These are phyloP conservation scores for human DNA, from an alignment of 2,113 vertebrate genomes.

Conservation along the genomic window GRCh38 chr18:55062001-55062500, in stretches of 20 bases:
- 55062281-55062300: neutral
- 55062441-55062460: neutral
- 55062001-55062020: neutral
- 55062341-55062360: neutral
- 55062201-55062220: neutral
- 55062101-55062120: neutral
- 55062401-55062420: neutral
- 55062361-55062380: neutral
- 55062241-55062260: neutral
- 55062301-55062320: neutral
- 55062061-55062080: too few relatives aligned
- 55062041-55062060: too few relatives aligned
- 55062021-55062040: too few relatives aligned
- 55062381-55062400: neutral
- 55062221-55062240: neutral
- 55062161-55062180: neutral
- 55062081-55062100: neutral
- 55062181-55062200: neutral
- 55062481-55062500: neutral
- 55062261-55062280: neutral
- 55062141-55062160: neutral
- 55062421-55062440: neutral
- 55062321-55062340: neutral
- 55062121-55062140: neutral
- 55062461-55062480: neutral